Evolutionary conservation across 2,888 invertebrate species (phyloP), one percentile per base, ranked within the genome.

Genomic region (Agonopterix alstromeriana): DNA sequence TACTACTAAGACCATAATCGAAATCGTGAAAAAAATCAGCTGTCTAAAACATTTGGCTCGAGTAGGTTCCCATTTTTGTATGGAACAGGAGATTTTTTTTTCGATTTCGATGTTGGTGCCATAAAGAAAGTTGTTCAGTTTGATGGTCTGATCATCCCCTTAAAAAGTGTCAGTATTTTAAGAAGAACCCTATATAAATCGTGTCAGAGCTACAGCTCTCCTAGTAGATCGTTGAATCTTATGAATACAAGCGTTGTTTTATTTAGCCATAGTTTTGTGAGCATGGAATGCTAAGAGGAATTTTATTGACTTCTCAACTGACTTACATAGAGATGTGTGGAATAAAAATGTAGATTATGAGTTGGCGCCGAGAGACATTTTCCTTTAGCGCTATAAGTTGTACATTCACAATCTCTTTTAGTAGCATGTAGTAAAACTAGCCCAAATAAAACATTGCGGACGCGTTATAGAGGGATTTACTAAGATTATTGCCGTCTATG

Each of bases 261-360:
- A 65, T 67, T 64, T 57, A 63, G 60, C 60, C 54, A 59, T 66
- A 63, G 61, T 71, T 73, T 65, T 62, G 63, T 61, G 69, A 69
- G 69, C 69, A 67, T 57, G 61, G 58, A 65, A 65, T 65, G 60
- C 63, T 69, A 64, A 72, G 61, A 56, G 64, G 60, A 66, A 64
- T 71, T 74, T 70, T 70, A 75, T 75, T 74, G 77, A 74, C 69
- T 73, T 67, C 63, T 65, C 63, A 62, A 64, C 64, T 56, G 60
- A 47, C 48, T 48, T 54, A 63, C 66, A 62, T 58, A 57, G 62
- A 64, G 56, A 60, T 65, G 67, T 54, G 60, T 49, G 52, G 65
- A 65, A 70, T 72, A 73, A 68, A 66, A 63, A 73, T 70, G 61
- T 67, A 70, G 61, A 65, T 70, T 70, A 69, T 66, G 67, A 61